Evolutionary conservation across 2,797 vertebrate genomes (phyloP), one percentile per base, ranked within the genome.

Genomic region (Fratercula arctica): DNA sequence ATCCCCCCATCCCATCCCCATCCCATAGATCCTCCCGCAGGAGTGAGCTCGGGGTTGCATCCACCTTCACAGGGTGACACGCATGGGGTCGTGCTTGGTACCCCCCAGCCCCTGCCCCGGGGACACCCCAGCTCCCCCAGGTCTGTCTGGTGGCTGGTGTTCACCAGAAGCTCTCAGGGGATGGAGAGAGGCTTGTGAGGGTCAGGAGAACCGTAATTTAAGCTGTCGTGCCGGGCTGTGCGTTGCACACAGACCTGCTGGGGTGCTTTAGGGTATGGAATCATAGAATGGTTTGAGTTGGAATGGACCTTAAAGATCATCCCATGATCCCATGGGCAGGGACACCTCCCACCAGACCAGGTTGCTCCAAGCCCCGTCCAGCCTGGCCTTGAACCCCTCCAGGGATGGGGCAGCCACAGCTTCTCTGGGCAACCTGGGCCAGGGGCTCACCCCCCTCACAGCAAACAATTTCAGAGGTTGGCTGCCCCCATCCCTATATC

Each of bases 61-160:
- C 75, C 59, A 23, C 11, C 67, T 46, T 20, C 4, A 3, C 0
- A 0, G 31, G 12, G 64, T 3, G 8, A 45, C 5, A 11, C 0
- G 3, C 1, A 3, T 16, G 57, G 33, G 54, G 51, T 50, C 0
- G 0, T 24, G 16, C 41, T 41, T 2, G 29, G 43, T 15, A 18
- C 1, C 39, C n/a, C 45, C 21, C 18, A 28, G 31, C 7, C 43
- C 77, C 37, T 16, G 29, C 45, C 24, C 17, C 0, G 2, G 53
- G 50, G 79, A 60, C 50, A 28, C 8, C 24, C 11, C 9, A 1
- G 24, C 28, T 57, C 24, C 11, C 24, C 46, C 19, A 19, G 54
- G 11, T 45, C 48, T 91, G 73, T 45, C 21, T 2, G 6, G n/a
- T 2, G 16, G 35, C 25, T 61, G 56, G 21, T 9, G 59, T 48